Percentiles rank a stretch among this genome's conserved stretches.
Conservation (phyloP, 2,797 vertebrate species). For the Hirundo rustica region DNA sequence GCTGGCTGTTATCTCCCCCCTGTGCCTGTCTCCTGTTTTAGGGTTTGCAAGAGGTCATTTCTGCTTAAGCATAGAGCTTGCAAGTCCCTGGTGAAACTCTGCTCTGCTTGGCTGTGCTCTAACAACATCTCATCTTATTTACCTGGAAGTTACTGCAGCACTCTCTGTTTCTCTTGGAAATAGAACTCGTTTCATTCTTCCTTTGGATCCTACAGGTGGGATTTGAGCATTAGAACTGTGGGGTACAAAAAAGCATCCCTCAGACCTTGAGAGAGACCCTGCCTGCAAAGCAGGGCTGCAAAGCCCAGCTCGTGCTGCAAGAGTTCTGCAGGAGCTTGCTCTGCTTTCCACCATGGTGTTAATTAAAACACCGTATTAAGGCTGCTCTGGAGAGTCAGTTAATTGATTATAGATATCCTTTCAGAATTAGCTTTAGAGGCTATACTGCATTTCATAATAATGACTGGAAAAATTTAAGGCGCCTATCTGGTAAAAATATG, state of each 20-base stretch:
- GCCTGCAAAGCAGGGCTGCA: background rate
- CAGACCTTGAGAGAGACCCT: background rate
- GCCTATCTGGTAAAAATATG: constrained; percentile 5
- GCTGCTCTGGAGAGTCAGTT: background rate
- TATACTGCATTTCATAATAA: background rate
- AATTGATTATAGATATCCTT: constrained; percentile 37
- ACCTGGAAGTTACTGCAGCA: background rate
- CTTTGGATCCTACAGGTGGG: background rate
- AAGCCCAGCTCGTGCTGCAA: background rate
- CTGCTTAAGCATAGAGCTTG: background rate
- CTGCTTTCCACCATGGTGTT: background rate
- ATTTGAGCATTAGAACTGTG: background rate
- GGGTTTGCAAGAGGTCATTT: background rate
- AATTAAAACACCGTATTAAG: constrained; percentile 28
- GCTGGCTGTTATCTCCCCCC: background rate
- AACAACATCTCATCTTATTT: background rate
- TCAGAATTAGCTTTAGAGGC: background rate
- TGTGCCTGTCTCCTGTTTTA: background rate
- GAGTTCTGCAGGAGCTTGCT: background rate
- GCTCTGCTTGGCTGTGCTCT: background rate
- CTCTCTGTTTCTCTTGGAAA: background rate
- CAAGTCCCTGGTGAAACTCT: background rate
- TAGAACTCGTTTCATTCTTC: background rate
- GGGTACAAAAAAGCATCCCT: background rate
- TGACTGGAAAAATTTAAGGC: background rate